Conservation (phyloP, 2,888 invertebrate species). For the Drosophila multiciliata region DNA sequence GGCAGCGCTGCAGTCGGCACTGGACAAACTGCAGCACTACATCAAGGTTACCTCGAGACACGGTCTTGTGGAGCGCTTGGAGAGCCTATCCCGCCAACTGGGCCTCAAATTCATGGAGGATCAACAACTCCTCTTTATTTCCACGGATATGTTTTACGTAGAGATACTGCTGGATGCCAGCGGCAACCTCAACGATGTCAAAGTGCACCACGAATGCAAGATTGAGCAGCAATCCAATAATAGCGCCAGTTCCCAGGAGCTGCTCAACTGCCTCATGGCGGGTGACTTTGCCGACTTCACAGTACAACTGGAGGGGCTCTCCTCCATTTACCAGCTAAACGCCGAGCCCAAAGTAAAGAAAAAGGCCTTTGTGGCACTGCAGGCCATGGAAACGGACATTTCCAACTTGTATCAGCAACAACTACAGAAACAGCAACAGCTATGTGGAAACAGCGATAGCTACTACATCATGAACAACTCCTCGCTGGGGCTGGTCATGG, state of each 20-base stretch:
- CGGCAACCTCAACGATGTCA: slow-evolving; percentile 94
- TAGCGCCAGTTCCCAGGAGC: slow-evolving; percentile 86
- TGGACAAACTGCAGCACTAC: slow-evolving; percentile 96
- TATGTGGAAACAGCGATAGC: slow-evolving; percentile 88
- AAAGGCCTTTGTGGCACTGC: slow-evolving; percentile 97
- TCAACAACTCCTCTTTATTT: slow-evolving; percentile 93
- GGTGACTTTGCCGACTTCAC: slow-evolving; percentile 97
- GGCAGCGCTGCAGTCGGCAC: slow-evolving; percentile 93
- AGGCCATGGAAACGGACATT: slow-evolving; percentile 96
- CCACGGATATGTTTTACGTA: slow-evolving; percentile 98
- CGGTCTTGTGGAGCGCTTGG: slow-evolving; percentile 95
- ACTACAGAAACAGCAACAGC: slow-evolving; percentile 87
- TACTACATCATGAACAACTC: slow-evolving; percentile 92
- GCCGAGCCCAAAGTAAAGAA: slow-evolving; percentile 96
- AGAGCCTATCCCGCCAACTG: slow-evolving; percentile 95
- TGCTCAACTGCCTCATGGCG: slow-evolving; percentile 92
- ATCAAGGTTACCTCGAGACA: slow-evolving; percentile 96
- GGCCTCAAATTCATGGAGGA: slow-evolving; percentile 96
- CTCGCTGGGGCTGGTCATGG: slow-evolving; percentile 94
- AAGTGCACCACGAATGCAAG: slow-evolving; percentile 96
- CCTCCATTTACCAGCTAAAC: slow-evolving; percentile 96
- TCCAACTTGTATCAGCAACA: slow-evolving; percentile 92
- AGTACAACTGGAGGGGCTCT: slow-evolving; percentile 95
- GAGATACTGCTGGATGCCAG: slow-evolving; percentile 94
- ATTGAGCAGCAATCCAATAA: slow-evolving; percentile 91